These are phyloP conservation scores for Eumeta japonica DNA, from an alignment of 1,140 invertebrate genomes.

Conservation along the genomic window DNA sequence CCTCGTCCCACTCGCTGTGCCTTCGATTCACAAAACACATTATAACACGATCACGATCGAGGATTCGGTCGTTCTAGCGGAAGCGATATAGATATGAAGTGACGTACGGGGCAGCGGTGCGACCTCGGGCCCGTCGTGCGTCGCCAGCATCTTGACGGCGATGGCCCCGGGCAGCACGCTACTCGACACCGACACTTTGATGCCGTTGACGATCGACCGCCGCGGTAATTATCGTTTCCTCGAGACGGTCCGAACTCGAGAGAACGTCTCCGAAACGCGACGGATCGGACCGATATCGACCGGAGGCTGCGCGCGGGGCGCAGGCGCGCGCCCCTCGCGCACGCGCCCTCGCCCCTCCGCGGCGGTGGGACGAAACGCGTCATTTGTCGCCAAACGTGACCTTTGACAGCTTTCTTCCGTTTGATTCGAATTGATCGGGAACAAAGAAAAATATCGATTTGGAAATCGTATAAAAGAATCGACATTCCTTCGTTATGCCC, in stretches of 20 bases:
- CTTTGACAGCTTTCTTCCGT: conserved; percentile 23
- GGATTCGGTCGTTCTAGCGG: too few relatives aligned
- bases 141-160: conserved; percentile 40
- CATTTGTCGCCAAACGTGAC: conserved; percentile 26
- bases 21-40: too few relatives aligned
- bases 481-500: too few relatives aligned
- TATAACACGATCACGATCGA: too few relatives aligned
- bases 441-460: too few relatives aligned
- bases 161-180: conserved; percentile 42
- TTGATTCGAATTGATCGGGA: neutral
- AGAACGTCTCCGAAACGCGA: too few relatives aligned
- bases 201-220: conserved; percentile 3
- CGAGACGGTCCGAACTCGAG: too few relatives aligned
- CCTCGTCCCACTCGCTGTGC: too few relatives aligned
- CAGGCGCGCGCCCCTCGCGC: conserved; percentile 15
- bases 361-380: conserved; percentile 31
- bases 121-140: conserved; percentile 37
- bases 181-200: conserved; percentile 45
- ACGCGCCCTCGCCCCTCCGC: conserved; percentile 20
- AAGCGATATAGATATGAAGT: too few relatives aligned
- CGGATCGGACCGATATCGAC: conserved; percentile 56
- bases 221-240: too few relatives aligned
- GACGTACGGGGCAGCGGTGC: too few relatives aligned
- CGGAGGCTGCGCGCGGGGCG: conserved; percentile 5
- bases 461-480: too few relatives aligned